Evolutionary conservation across 2,113 vertebrate species (phyloP), one percentile per base, ranked within the genome.

Genomic region (Eleginops maclovinus): DNA sequence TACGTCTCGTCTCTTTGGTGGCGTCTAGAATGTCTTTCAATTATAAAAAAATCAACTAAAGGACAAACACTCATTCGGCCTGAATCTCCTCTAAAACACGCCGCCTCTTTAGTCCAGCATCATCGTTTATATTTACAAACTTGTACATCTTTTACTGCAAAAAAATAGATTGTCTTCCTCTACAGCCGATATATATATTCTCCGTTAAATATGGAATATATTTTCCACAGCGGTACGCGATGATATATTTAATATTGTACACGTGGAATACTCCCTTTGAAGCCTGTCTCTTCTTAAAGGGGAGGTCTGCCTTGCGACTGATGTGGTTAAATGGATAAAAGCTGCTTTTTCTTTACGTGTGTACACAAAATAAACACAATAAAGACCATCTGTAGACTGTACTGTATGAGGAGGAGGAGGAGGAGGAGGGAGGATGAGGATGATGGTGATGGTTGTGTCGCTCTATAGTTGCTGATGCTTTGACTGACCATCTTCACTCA

Each of bases 401-500:
- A 78, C 70, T 72, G 79, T 49, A 66, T 49, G 16, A 43, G 10
- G 19, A 2, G 14, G 40, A 60, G 41, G 55, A 16, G 22, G 17
- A 28, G 0, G 61, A 55, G 13, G 60, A 53, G 15, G 31, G 63
- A 22, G 17, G 36, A 36, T 31, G 50, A 19, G 4, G 53, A 13
- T 31, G 24, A 13, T n/a, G 16, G 44, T 14, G 63, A 12, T 31
- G 10, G 6, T 14, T 3, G 17, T 26, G 15, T 1, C 2, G 31
- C 44, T 83, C 92, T 96, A 97, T 17, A 91, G 91, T 58, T 93
- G 87, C 58, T 88, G 82, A 0, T 93, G 86, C 22, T 94, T 93
- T 41, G 64, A 89, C 46, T 61, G 72, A 51, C 98, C 97, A 16
- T 98, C 96, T 72, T 97, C 96, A 13, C 95, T 98, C 88, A 99